phyloP scores from a whole-genome alignment of 2,113 vertebrate genomes.

The Ailuropoda melanoleuca region DNA sequence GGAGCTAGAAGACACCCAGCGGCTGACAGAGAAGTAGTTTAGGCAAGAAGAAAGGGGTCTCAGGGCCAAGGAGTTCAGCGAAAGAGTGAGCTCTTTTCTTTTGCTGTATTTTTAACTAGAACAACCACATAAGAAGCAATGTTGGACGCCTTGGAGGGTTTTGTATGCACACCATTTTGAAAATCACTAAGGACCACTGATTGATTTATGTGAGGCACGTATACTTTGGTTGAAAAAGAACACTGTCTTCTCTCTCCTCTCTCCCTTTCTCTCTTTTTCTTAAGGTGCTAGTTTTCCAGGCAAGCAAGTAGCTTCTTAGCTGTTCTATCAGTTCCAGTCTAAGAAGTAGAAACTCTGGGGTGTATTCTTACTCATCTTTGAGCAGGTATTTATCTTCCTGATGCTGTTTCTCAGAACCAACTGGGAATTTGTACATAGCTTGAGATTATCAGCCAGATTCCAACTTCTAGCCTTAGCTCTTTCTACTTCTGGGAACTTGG shows the following conservation, averaged over 20 bases:
- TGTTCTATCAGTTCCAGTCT: background rate
- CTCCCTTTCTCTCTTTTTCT: background rate
- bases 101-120: slow-evolving; percentile 35
- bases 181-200: background rate
- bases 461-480: background rate
- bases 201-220: background rate
- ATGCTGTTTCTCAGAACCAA: slow-evolving; percentile 7
- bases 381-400: background rate
- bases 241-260: background rate
- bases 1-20: slow-evolving; percentile 56
- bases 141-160: background rate
- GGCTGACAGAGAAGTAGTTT: slow-evolving; percentile 16
- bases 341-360: background rate
- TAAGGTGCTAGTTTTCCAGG: background rate
- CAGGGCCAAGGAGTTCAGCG: background rate
- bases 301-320: background rate
- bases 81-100: slow-evolving; percentile 10
- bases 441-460: background rate
- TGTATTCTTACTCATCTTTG: slow-evolving; percentile 4
- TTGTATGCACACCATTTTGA: background rate
- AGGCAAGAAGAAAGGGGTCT: background rate
- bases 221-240: background rate
- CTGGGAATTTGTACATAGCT: background rate
- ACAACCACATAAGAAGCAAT: background rate
- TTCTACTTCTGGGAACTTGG: background rate